A percentile compares a stretch with the other conserved stretches of the same genome.
These are phyloP conservation scores for Tokudaia muenninki DNA, from an alignment of 2,797 vertebrate genomes.

Conservation along the genomic window DNA sequence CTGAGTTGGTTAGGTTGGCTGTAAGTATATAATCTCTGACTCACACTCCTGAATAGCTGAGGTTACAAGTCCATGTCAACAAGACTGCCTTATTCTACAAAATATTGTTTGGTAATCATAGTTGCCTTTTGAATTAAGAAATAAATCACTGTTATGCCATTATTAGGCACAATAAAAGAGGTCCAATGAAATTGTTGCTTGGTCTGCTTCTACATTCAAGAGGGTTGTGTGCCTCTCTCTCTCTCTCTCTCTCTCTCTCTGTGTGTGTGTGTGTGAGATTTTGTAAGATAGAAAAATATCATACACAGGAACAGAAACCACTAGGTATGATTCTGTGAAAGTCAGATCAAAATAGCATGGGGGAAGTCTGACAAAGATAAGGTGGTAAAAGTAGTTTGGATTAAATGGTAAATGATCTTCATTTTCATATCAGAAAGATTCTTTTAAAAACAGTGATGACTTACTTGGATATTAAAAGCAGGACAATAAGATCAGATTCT, in stretches of 20 bases:
- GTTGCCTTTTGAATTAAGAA: neutral
- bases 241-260: too few species aligned
- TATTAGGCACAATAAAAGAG: neutral
- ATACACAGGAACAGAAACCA: too few species aligned
- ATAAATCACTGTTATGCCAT: neutral
- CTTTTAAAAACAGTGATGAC: neutral
- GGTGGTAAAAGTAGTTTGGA: neutral
- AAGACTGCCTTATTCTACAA: neutral
- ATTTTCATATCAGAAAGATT: conserved; percentile 3
- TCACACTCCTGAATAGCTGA: neutral
- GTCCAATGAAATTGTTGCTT: neutral
- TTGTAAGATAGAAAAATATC: neutral
- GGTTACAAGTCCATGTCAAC: neutral
- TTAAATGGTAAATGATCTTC: neutral
- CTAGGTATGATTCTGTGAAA: neutral
- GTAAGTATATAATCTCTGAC: neutral
- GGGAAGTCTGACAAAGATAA: too few species aligned
- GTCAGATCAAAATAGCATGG: neutral
- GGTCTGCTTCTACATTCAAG: neutral
- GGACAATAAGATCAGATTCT: neutral
- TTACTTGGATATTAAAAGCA: neutral
- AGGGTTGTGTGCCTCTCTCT: neutral
- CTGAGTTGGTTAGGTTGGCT: neutral
- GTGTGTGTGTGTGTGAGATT: neutral
- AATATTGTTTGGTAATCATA: neutral